Evolutionary conservation across 2,113 vertebrate species (phyloP), one percentile per base, ranked within the genome.

Genomic region (Cyrtonyx montezumae): DNA sequence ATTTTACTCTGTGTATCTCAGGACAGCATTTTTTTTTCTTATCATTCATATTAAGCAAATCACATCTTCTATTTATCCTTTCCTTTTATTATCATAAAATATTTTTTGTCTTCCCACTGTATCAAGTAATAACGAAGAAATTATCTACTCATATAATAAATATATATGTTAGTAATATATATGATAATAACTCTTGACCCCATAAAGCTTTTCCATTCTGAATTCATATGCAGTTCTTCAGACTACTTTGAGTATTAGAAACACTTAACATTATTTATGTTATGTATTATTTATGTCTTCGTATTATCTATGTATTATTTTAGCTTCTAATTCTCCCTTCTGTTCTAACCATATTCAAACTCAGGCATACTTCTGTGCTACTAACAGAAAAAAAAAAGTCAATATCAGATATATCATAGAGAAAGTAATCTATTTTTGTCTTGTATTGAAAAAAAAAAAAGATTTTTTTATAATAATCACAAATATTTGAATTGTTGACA

Each of bases 371-470:
- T 56, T 74, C 22, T 84, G 6, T 80, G 18, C 2, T 6, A 25
- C 5, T 4, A 81, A 32, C 4, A 65, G 40, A 37, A 4, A 30
- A 34, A 16, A 66, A 34, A 18, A 42, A 1, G 4, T 25, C 51
- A 43, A 3, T 48, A 45, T 43, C 2, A 1, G 2, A 21, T 20
- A 40, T 40, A 45, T 48, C 2, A 1, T 1, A 21, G 20, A 48
- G 8, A 86, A 45, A 0, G 2, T 2, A 48, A 9, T 46, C 43
- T 87, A 19, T 56, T 56, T 88, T 45, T 58, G 21, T 62, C 17
- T n/a, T 55, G 0, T 59, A 26, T 43, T 23, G 5, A 21, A 14
- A 32, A 15, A 28, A 49, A 26, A 53, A 15, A 26, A 28, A 53
- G 42, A 43, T 26, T 48, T n/a, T 36, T 49, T 69, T 69, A 49